These are phyloP conservation scores for Chymomyza amoena DNA, from an alignment of 2,888 invertebrate genomes.

Conservation along the genomic window DNA sequence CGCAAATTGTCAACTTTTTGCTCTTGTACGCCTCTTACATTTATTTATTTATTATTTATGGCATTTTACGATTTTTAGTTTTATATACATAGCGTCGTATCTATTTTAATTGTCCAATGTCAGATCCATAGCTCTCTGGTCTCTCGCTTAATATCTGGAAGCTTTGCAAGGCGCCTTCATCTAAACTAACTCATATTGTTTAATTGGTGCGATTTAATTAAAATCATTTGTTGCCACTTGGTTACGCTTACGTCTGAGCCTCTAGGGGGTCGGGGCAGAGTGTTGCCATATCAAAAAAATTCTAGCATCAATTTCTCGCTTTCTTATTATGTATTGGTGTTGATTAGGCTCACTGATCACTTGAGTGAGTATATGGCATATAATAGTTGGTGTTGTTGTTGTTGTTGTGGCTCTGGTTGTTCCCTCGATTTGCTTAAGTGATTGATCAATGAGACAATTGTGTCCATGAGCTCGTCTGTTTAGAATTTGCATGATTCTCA, in stretches of 20 bases:
- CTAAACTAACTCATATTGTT: conserved; percentile 49
- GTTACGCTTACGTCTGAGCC: conserved; percentile 16
- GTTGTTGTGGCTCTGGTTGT: conserved; percentile 10
- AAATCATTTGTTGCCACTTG: conserved; percentile 73
- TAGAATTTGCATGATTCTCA: conserved; percentile 62
- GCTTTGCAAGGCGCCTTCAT: conserved; percentile 26
- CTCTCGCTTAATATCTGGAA: conserved; percentile 24
- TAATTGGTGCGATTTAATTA: conserved; percentile 79
- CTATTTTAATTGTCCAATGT: conserved; percentile 35
- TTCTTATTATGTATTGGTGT: conserved; percentile 39
- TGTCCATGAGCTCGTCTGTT: conserved; percentile 38
- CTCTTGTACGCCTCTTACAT: conserved; percentile 20
- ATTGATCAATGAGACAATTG: conserved; percentile 76
- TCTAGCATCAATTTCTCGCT: conserved; percentile 37
- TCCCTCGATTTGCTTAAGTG: conserved; percentile 65
- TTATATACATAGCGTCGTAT: conserved; percentile 1
- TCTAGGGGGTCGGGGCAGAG: conserved; percentile 6
- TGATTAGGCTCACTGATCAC: conserved; percentile 72
- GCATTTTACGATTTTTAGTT: conserved; percentile 38
- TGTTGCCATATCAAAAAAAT: background rate
- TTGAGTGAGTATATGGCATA: conserved; percentile 56
- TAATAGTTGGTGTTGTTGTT: background rate
- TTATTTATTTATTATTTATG: conserved; percentile 29
- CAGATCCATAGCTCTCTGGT: conserved; percentile 7
- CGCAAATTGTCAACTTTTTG: conserved; percentile 76